Evolutionary conservation across 2,888 invertebrate species (phyloP), one percentile per base, ranked within the genome.

Genomic region (Drosophila lacicola): DNA sequence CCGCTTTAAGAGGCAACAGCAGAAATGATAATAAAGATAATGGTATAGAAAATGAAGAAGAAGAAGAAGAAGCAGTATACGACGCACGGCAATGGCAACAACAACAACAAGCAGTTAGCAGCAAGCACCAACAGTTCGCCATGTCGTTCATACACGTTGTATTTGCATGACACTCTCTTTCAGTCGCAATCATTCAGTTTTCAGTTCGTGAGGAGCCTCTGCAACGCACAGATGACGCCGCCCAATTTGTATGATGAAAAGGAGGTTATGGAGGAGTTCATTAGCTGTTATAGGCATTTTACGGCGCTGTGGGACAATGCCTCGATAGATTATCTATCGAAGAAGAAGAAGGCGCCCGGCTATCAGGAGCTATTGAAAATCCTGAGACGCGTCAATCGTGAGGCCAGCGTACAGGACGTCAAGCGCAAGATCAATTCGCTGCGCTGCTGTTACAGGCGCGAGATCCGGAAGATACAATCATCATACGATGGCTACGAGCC

Each of bases 341-440:
- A 74, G 9, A 65, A 67, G 19, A 77, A 73, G 3, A 81, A 77
- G 17, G 70, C 66, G 33, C 67, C 77, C 2, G 87, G 85, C 19
- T 87, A 87, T 17, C 63, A 55, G 46, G 72, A 84, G 25, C 60
- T 83, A 0, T 13, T 83, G 0, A 81, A 79, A 25, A 86, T 83
- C 1, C 29, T 83, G 21, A 39, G 53, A 3, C 76, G 74, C 36
- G 77, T 87, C 9, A 83, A 87, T 34, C 62, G 61, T 0, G 69
- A 68, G 0, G 82, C 82, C 1, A 56, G 60, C 2, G 19, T 87
- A 0, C 64, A 77, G 33, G 82, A 83, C 42, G 82, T 81, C 0
- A 83, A 83, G 29, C 79, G 87, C 11, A 83, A 83, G 39, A 83
- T 83, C n/a, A 83, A 83, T 17, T 83, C 82, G 2, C 21, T 83